Percentiles rank a stretch among this genome's conserved stretches.
phyloP scores from a whole-genome alignment of 2,113 vertebrate genomes.

The Dascyllus trimaculatus region DNA sequence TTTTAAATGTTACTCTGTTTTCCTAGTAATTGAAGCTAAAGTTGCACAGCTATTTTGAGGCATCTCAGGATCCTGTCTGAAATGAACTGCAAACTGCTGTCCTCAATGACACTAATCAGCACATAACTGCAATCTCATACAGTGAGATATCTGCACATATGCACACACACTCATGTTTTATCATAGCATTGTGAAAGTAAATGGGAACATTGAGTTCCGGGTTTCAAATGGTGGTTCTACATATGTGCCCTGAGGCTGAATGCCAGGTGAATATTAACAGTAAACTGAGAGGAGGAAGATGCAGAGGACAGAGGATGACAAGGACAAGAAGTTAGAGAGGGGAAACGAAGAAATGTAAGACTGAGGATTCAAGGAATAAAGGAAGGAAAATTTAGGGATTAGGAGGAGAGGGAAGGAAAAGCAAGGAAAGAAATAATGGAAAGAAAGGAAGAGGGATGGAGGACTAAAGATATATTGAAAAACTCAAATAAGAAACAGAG shows the following conservation, averaged over 20 bases:
- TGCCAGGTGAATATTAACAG: conserved; percentile 67
- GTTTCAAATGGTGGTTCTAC: conserved; percentile 48
- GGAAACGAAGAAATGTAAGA: not conserved
- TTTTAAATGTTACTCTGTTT: conserved; percentile 28
- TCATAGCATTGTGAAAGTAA: conserved; percentile 66
- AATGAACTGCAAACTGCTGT: conserved; percentile 22
- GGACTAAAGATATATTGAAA: conserved; percentile 1
- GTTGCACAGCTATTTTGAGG: conserved; percentile 32
- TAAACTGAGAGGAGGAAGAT: conserved; percentile 45
- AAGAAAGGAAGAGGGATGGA: not conserved
- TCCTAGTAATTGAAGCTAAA: conserved; percentile 37
- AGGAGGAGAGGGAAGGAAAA: not conserved
- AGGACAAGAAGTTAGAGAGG: conserved; percentile 9
- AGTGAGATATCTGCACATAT: conserved; percentile 19
- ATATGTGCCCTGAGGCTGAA: conserved; percentile 62
- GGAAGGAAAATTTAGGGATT: not conserved
- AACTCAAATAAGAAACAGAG: not conserved
- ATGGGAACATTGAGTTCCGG: conserved; percentile 55
- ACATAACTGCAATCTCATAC: conserved; percentile 42
- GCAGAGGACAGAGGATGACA: conserved; percentile 18
- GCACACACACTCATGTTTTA: conserved; percentile 23
- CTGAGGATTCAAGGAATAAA: not conserved
- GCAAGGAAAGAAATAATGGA: not conserved
- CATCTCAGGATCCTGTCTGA: conserved; percentile 8
- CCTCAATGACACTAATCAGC: conserved; percentile 50